Evolutionary conservation across 2,797 vertebrate genomes (phyloP), one percentile per base, ranked within the genome.

Genomic region (Trachops cirrhosus): DNA sequence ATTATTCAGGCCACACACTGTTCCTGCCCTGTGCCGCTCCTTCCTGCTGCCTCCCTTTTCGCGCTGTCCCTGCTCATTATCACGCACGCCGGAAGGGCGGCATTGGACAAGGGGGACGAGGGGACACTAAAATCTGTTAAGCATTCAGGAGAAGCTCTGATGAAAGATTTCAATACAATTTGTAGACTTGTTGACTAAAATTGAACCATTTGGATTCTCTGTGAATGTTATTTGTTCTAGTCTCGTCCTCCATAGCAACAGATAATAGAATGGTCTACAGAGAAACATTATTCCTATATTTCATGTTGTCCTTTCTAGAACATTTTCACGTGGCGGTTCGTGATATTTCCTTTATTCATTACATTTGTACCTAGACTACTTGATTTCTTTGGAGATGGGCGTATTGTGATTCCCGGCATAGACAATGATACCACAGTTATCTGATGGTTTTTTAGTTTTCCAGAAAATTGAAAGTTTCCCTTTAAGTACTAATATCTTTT

Each of bases 61-160:
- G 95, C 96, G 94, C 96, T 95, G 90, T 93, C 89, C 39, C 74
- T 80, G 96, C 95, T 97, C 95, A 85, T 97, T 96, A 96, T 92
- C 95, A 85, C 92, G 32, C 92, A 5, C 11, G 54, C 92, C 88
- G 89, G 95, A 93, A 96, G 88, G 92, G 52, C 48, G 73, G 41
- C 84, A 19, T 78, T 54, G 73, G 86, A 37, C 82, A 15, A 54
- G 54, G 29, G 24, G 9, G 24, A 22, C 26, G 41, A 48, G n/a
- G n/a, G 59, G 80, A 80, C 41, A 26, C 48, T 11, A 32, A 89
- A 89, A 93, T 84, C 82, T 89, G 92, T 70, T 83, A 62, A 89
- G 67, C 90, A 62, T 82, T 84, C 57, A 86, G 75, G 92, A 94
- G 75, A 89, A 62, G 70, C 92, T 80, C 94, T 90, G 94, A 89